Evolutionary conservation across 2,888 invertebrate species (phyloP), one percentile per base, ranked within the genome.

Genomic region (Melinaea menophilus): DNA sequence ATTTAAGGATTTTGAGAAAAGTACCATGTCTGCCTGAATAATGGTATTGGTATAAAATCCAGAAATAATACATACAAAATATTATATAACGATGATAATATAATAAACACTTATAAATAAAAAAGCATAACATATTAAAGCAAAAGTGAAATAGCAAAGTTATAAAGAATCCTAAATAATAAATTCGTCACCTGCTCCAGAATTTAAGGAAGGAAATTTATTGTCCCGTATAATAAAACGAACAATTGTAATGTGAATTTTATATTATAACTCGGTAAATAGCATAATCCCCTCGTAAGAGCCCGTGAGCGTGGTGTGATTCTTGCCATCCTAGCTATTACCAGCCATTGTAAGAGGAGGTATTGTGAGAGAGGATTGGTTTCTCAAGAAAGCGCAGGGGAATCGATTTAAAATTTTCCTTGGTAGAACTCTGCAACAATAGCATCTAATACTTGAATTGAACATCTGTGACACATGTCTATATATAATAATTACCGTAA

Each of bases 331-430:
- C 72, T 76, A 73, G 75, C 75, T 75, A 81, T 82, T 82, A 81
- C 80, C 79, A 77, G 76, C 86, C 71, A 89, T 90, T 89, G 88
- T 89, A 78, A 75, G 75, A 78, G 75, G 67, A 77, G 80, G 82
- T 81, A 90, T 90, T 90, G 90, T 89, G 83, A 74, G 73, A 71
- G 75, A 83, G 87, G 88, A 88, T 88, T 88, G 87, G 85, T 86
- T 89, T 84, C 83, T 78, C 79, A 75, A 81, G 86, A 85, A 84
- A 86, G 84, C 84, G 79, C 79, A 71, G 70, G 78, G 81, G 85
- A 88, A 88, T 88, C 85, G 89, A 90, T 90, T 90, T 89, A 84
- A 88, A 88, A 88, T 83, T 85, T 80, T 81, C 80, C 82, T 80
- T 81, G 80, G 84, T 87, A 83, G 84, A 84, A 80, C 74, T 79